Percentiles rank a stretch among this genome's conserved stretches.
phyloP scores from a whole-genome alignment of 1,140 invertebrate genomes.

The Tyrophagus putrescentiae region DNA sequence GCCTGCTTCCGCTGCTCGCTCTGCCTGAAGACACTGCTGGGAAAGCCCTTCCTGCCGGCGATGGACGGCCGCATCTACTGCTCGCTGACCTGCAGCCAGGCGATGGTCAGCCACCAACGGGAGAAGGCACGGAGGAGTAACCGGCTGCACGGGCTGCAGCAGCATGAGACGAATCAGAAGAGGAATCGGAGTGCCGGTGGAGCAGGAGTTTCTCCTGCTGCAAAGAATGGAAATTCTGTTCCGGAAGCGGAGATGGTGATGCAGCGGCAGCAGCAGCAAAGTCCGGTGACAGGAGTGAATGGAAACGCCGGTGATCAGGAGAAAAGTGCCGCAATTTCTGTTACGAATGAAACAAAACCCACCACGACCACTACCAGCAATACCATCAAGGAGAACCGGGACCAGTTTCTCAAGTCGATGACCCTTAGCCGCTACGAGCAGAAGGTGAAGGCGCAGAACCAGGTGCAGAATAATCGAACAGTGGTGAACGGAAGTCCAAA shows the following conservation, averaged over 20 bases:
- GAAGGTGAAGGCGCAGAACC: background rate
- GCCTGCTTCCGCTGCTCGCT: constrained; percentile 87
- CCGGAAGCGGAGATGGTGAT: constrained; percentile 33
- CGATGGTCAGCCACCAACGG: constrained; percentile 33
- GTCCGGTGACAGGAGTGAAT: too few species aligned
- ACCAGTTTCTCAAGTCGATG: constrained; percentile 9
- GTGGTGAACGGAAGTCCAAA: too few species aligned
- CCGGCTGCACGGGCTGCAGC: too few species aligned
- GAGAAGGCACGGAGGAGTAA: constrained; percentile 22
- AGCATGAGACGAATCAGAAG: too few species aligned
- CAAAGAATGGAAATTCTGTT: background rate
- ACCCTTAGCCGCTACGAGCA: constrained; percentile 5
- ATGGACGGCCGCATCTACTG: constrained; percentile 79
- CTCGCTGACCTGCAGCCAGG: constrained; percentile 76
- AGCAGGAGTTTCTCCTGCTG: background rate
- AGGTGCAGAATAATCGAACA: background rate
- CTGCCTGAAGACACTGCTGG: constrained; percentile 74
- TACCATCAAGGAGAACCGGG: constrained; percentile 29
- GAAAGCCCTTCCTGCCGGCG: constrained; percentile 77
- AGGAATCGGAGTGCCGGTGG: background rate
- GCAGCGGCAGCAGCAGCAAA: constrained; percentile 41
- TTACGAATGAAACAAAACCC: too few species aligned
- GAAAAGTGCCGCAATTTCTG: too few species aligned
- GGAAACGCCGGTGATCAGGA: too few species aligned
- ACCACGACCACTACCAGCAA: too few species aligned